phyloP scores from a whole-genome alignment of 37 sponge, comb jelly and placozoan genomes.

The Mnemiopsis leidyi region DNA sequence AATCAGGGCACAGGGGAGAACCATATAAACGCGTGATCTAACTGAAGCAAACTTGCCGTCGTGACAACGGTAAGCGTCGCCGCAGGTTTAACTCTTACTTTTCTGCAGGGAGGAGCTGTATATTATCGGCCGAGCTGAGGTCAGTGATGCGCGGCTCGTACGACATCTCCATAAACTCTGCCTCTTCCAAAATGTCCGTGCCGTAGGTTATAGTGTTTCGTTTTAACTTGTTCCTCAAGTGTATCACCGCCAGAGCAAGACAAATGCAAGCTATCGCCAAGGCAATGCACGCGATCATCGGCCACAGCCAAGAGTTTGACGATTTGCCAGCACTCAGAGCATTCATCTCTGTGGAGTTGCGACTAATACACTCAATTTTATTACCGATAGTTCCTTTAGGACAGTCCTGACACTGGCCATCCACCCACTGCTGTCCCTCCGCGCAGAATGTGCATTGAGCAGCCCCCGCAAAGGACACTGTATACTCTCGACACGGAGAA shows the following conservation, averaged over 20 bases:
- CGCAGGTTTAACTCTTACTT: too few relatives aligned
- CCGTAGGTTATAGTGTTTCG: neutral
- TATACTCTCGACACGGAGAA: neutral
- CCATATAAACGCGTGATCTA: too few relatives aligned
- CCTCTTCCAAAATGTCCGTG: neutral
- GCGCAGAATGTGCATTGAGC: neutral
- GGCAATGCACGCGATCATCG: neutral
- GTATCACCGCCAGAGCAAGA: neutral
- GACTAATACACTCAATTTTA: neutral
- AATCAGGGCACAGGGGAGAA: too few relatives aligned
- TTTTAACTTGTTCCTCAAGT: neutral
- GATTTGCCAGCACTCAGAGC: neutral
- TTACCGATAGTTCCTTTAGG: neutral
- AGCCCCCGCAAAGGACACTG: neutral
- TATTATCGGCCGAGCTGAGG: neutral
- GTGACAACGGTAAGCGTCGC: too few relatives aligned
- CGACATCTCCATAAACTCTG: slow-evolving; percentile 1
- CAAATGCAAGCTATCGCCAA: neutral
- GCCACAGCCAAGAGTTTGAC: neutral
- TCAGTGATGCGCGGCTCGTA: neutral
- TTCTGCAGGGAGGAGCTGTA: neutral
- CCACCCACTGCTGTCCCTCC: neutral
- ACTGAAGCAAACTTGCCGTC: too few relatives aligned
- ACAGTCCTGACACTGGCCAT: neutral
- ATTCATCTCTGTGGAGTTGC: neutral